Evolutionary conservation across 2,113 vertebrate species (phyloP).

Genomic region (Caracal caracal): DNA sequence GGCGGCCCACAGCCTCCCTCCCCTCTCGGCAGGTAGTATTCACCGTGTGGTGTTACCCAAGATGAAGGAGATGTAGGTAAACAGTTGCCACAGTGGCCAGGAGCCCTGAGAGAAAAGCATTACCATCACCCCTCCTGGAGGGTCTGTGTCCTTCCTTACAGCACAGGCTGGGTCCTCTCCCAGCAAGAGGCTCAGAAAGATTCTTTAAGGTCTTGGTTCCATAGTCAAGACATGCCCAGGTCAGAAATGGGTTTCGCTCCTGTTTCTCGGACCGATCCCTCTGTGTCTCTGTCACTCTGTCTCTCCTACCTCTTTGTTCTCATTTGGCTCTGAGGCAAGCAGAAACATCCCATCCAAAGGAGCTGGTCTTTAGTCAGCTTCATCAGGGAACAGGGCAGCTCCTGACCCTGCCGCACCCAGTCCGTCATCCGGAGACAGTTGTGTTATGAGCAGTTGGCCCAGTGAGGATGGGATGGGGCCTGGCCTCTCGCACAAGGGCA

Average conservation of each 20-base stretch:
- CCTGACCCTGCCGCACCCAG: background rate
- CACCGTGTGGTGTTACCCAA: conserved; percentile 44
- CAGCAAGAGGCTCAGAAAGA: background rate
- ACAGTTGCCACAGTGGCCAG: conserved; percentile 41
- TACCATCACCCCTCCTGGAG: background rate
- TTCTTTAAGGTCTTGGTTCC: background rate
- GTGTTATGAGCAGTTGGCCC: background rate
- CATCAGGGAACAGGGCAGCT: background rate
- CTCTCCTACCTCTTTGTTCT: background rate
- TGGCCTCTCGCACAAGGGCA: no score
- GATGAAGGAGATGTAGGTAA: conserved; percentile 47
- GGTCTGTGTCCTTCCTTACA: background rate
- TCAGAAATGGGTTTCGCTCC: background rate
- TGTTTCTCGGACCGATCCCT: background rate
- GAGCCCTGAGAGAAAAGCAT: background rate
- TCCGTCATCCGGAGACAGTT: background rate
- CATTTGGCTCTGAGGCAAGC: background rate
- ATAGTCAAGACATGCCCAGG: background rate
- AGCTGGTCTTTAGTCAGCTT: background rate
- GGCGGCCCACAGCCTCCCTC: background rate
- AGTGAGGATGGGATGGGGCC: background rate
- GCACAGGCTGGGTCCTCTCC: background rate
- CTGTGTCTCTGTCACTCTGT: accelerated
- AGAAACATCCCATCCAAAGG: background rate
- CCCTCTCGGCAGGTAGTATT: background rate